These are phyloP conservation scores for Gymnopithys bicolor DNA, from an alignment of 2,797 vertebrate genomes.

Conservation along the genomic window DNA sequence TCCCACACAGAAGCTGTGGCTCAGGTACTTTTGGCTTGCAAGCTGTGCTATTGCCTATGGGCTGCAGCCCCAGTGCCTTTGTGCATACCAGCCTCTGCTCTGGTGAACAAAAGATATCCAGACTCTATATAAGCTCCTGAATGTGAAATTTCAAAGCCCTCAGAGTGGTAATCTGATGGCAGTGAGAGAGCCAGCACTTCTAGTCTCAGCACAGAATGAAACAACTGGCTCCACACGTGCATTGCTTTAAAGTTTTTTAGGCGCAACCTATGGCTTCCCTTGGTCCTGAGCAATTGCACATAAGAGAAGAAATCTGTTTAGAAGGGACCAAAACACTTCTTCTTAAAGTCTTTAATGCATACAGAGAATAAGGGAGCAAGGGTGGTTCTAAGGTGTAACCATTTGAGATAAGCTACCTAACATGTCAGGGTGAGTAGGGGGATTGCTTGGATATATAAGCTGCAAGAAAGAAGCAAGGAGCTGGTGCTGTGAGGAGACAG, in stretches of 20 bases:
- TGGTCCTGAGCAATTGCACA: not conserved
- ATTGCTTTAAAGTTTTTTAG: not conserved
- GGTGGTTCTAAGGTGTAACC: not conserved
- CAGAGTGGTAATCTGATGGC: not conserved
- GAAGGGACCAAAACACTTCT: not conserved
- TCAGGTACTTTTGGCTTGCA: not conserved
- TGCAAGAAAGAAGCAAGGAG: not conserved
- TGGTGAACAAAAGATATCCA: not conserved
- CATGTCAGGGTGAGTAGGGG: not conserved
- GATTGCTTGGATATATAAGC: not conserved
- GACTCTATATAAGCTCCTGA: not conserved
- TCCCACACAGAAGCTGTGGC: not conserved
- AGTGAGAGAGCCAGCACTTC: not conserved
- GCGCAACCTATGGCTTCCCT: not conserved
- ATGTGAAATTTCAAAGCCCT: not conserved
- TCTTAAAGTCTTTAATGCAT: not conserved
- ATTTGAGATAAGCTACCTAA: not conserved
- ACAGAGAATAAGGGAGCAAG: not conserved
- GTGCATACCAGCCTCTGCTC: not conserved
- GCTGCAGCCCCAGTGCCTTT: not conserved
- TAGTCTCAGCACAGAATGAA: not conserved
- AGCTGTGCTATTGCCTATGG: not conserved
- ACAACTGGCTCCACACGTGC: not conserved
- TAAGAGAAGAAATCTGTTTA: not conserved
- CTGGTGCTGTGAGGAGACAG: not conserved